Evolutionary conservation across 2,113 vertebrate genomes (phyloP), one percentile per base, ranked within the genome.

Genomic region (Crypturellus undulatus): DNA sequence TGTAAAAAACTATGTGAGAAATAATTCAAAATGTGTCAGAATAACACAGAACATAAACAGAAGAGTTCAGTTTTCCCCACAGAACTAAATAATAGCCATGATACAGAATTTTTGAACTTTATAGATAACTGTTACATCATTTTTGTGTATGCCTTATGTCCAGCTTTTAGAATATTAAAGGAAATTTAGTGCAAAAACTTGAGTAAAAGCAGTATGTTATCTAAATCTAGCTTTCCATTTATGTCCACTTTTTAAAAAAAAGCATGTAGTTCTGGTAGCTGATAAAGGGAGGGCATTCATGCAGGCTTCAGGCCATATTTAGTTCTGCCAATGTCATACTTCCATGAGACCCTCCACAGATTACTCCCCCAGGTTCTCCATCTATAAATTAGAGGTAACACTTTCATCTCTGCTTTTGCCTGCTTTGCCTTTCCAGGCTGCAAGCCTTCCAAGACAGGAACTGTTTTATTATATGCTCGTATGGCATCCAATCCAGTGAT

Each of bases 201-300:
- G 14, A 79, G 32, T 60, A 64, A 64, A 90, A 85, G 25, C 45
- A 90, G 47, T 54, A 68, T 0, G 1, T 2, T 40, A 65, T 7
- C n/a, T 76, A 63, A 79, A 73, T 15, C 9, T 10, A 81, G 22
- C 22, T 12, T 12, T 72, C 84, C 18, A 52, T 8, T 12, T 11
- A 42, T 3, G 20, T 21, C 32, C 67, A 40, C 25, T 19, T 49
- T 69, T 76, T 64, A 34, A 22, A 38, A 87, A 82, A 82, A 6
- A 2, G 5, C 0, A 0, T 6, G 17, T 40, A 43, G 72, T 21
- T 13, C 43, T 49, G 24, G 52, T 15, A 36, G 43, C 43, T 51
- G 12, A 67, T 30, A 32, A 89, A 68, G 24, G 83, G 64, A n/a
- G 72, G 70, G 40, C 30, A 47, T 14, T 3, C 59, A 28, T 36